Percentiles rank a stretch among this genome's conserved stretches.
phyloP scores from a whole-genome alignment of 1,140 invertebrate genomes.

The Ectropis grisescens region DNA sequence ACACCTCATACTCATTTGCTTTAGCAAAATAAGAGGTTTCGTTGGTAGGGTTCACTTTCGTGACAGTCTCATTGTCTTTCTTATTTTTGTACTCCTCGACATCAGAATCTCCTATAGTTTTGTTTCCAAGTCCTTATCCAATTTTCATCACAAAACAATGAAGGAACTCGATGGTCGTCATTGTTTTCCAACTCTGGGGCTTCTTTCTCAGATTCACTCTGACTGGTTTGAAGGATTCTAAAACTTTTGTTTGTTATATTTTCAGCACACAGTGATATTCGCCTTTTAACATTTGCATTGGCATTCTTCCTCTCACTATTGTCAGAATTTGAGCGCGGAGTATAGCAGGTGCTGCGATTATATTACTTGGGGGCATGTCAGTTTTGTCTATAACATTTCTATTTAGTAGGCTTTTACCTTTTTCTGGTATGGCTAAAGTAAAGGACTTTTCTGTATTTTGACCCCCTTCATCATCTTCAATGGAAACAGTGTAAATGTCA shows the following conservation, averaged over 20 bases:
- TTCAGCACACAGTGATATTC: constrained; percentile 59
- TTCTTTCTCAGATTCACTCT: no score
- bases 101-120: constrained; percentile 40
- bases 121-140: constrained; percentile 59
- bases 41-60: constrained; percentile 9
- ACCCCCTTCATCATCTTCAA: constrained; percentile 56
- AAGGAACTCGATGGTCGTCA: constrained; percentile 59
- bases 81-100: constrained; percentile 44
- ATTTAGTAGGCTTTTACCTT: constrained; percentile 58
- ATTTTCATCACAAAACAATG: constrained; percentile 64
- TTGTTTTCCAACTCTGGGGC: constrained; percentile 32
- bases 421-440: constrained; percentile 62
- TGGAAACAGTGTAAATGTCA: constrained; percentile 65
- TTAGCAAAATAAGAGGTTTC: constrained; percentile 27
- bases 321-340: constrained; percentile 63
- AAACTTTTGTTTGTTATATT: constrained; percentile 37
- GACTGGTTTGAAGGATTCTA: no score
- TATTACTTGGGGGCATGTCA: no score
- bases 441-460: constrained; percentile 50
- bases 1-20: constrained; percentile 13
- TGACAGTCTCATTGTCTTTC: constrained; percentile 8
- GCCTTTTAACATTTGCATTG: constrained; percentile 48
- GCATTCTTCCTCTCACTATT: constrained; percentile 50
- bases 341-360: constrained; percentile 57
- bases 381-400: no score